These are phyloP conservation scores for Eciton burchellii DNA, from an alignment of 1,140 invertebrate genomes.

Conservation along the genomic window DNA sequence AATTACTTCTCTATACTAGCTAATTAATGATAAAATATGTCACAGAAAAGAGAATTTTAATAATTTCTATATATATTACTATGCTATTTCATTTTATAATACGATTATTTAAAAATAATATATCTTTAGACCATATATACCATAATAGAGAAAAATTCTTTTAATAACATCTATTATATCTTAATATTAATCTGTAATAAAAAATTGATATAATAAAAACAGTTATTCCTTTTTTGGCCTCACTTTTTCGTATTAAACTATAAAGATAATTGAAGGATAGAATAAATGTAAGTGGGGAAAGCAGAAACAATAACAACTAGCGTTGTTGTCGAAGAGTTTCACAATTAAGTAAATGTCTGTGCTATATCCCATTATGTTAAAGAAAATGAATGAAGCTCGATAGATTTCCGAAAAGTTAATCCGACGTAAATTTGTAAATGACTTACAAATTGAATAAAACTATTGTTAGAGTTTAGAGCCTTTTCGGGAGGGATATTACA, in stretches of 20 bases:
- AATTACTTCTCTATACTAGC: slow-evolving; percentile 5
- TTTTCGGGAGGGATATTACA: slow-evolving; percentile 68
- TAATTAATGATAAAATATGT: slow-evolving; percentile 24
- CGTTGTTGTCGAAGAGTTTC: slow-evolving; percentile 55
- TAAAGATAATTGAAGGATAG: slow-evolving; percentile 68
- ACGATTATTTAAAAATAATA: slow-evolving; percentile 22
- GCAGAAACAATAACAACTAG: slow-evolving; percentile 60
- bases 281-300: slow-evolving; percentile 61
- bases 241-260: slow-evolving; percentile 76
- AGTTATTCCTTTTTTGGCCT: slow-evolving; percentile 82
- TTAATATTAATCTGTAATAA: slow-evolving; percentile 79
- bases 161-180: slow-evolving; percentile 80
- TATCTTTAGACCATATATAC: slow-evolving; percentile 67
- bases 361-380: slow-evolving; percentile 61
- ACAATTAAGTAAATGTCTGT: slow-evolving; percentile 70
- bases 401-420: slow-evolving; percentile 9
- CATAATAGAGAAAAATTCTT: slow-evolving; percentile 73
- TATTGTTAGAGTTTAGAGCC: background rate
- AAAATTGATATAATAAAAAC: slow-evolving; percentile 82
- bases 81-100: background rate
- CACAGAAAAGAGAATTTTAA: slow-evolving; percentile 18
- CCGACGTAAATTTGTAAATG: background rate
- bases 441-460: slow-evolving; percentile 44
- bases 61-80: slow-evolving; percentile 29
- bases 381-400: background rate